A percentile compares a stretch with the other conserved stretches of the same genome.
phyloP scores from a whole-genome alignment of 2,113 vertebrate genomes.

The Cryptomyrus ogoouensis region DNA sequence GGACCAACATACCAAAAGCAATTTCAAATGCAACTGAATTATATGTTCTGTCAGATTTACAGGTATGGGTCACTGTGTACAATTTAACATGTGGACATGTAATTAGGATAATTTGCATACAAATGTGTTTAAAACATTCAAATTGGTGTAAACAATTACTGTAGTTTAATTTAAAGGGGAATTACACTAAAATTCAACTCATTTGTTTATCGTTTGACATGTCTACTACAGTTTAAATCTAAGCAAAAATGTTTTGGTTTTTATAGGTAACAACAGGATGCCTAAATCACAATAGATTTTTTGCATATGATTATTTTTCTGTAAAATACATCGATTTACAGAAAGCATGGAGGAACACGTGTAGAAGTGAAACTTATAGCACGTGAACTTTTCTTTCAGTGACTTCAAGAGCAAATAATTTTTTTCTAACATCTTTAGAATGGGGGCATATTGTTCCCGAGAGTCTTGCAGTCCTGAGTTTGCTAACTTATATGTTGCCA shows the following conservation, averaged over 20 bases:
- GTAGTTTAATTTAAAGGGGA: constrained; percentile 11
- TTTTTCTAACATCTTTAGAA: neutral
- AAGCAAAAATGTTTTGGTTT: neutral
- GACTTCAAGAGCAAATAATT: neutral
- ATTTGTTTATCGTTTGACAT: neutral
- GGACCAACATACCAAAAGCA: neutral
- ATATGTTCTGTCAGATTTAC: neutral
- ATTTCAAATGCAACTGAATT: neutral
- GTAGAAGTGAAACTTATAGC: neutral
- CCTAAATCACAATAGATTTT: neutral
- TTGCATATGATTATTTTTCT: neutral
- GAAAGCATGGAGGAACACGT: neutral
- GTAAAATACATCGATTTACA: neutral
- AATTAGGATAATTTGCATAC: constrained; percentile 11
- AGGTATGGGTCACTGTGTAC: constrained; percentile 6
- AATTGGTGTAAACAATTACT: neutral
- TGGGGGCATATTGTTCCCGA: neutral
- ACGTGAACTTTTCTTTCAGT: neutral
- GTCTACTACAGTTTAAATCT: neutral
- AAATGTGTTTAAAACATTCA: constrained; percentile 11
- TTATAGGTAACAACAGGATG: neutral
- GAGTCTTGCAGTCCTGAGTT: neutral
- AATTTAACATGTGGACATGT: neutral
- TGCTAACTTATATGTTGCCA: neutral
- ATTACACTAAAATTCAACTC: neutral